Base-by-base conservation (phyloP, 2,797 vertebrate genomes). In the Clarias fuscus region DNA sequence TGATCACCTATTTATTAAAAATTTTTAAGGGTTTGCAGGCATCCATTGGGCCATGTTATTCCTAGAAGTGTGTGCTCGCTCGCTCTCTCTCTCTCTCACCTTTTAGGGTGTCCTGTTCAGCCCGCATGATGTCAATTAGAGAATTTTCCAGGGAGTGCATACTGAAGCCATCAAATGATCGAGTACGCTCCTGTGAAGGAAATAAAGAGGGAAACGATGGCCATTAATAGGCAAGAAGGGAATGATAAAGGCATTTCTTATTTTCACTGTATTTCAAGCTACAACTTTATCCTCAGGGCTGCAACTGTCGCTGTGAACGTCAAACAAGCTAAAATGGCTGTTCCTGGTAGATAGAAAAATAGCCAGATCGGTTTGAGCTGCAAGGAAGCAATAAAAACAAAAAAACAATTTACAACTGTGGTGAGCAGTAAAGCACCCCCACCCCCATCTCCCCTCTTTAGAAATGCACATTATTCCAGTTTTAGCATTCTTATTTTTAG, bases 91-190 rank as follows among this genome's bases (percentile, higher is more conserved):
- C 65, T 65, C 11, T 24, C 84, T 94, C 95, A 99, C 98, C 98
- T 99, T 99, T 99, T 93, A 99, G 96, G 80, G 97, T 97, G 95
- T 99, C 98, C 92, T 98, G 98, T 94, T 99, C 98, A 20, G 98
- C 98, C 95, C 98, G 97, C 98, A 99, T 99, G 94, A 99, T 99
- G 96, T 99, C 98, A 90, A 99, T 99, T 93, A 99, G 95, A 20
- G 98, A 99, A 93, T 96, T 99, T 96, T 99, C 98, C 96, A 99
- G 93, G 88, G 98, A 98, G 93, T 99, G 98, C 98, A 99, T 99
- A 95, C 99, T 96, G 93, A 96, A 96, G 92, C 95, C 95, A 88
- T 96, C 98, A 88, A 99, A 99, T 24, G 98, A 97, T 92, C 98
- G 95, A 30, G 79, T 86, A n/a, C 84, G 84, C 85, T 92, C 87